Evolutionary conservation across 2,888 invertebrate species (phyloP), one percentile per base, ranked within the genome.

Genomic region (Scaptomyza parva): DNA sequence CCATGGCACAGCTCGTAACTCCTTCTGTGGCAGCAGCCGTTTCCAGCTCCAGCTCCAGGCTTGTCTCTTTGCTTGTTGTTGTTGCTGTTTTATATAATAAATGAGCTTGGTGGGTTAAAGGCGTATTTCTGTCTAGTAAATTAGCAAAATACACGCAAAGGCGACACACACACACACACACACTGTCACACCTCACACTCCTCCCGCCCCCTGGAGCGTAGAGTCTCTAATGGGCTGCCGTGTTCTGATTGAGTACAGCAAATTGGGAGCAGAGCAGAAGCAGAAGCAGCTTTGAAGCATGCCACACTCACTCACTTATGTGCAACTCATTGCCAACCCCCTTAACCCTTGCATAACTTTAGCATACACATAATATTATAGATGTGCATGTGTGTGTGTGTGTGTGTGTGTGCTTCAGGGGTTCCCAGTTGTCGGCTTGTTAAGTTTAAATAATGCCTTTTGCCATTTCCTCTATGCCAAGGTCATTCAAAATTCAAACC

Each of bases 401-500:
- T 53, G 20, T 55, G 41, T 72, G 28, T 64, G 43, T 60, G 64
- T 72, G 45, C 41, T 20, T 22, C 20, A 39, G 54, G 41, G 57
- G 35, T 45, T 59, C 65, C 83, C 88, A 79, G 59, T 77, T 84
- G 80, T 71, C 71, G 73, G 78, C 80, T 80, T 73, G 86, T 77
- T 81, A 79, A 77, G 77, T 87, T 89, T 79, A 86, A 89, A 84
- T 89, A 85, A 88, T 88, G 87, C 82, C 70, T 83, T 88, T 78
- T 82, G 80, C 83, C 80, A 79, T 73, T 88, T 88, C 88, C 79
- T 82, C 86, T 89, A 85, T 90, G 89, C 91, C 91, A 91, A 91
- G 92, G 91, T 91, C 92, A 91, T 91, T 91, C 88, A 87, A 90
- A 91, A 91, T 91, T 91, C 92, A 91, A 86, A 90, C 87, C 86